Evolutionary conservation across 2,888 invertebrate species (phyloP).

Genomic region (Frankliniella intonsa): DNA sequence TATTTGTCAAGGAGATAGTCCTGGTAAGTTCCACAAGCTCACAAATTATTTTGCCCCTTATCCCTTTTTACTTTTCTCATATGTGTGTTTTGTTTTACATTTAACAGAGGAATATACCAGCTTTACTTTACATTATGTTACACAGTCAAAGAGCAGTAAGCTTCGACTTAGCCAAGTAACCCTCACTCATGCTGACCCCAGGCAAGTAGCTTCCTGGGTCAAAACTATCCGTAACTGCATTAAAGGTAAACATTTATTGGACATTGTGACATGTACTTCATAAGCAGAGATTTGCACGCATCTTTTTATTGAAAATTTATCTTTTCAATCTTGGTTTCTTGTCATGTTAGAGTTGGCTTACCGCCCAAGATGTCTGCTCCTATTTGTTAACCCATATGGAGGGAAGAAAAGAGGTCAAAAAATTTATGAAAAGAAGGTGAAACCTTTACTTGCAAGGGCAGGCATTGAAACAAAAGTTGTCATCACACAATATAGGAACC

Average conservation of each 20-base stretch:
- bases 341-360: conserved; percentile 61
- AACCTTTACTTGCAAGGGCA: conserved; percentile 59
- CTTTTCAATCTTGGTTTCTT: conserved; percentile 62
- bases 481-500: conserved; percentile 69
- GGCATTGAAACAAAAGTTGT: conserved; percentile 62
- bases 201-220: conserved; percentile 60
- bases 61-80: conserved; percentile 2
- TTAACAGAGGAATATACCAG: conserved; percentile 43
- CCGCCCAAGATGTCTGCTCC: conserved; percentile 65
- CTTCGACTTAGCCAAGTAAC: conserved; percentile 56
- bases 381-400: conserved; percentile 81
- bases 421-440: conserved; percentile 69
- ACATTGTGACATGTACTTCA: conserved; percentile 3
- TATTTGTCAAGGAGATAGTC: conserved; percentile 39
- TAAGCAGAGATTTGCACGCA: conserved; percentile 35
- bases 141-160: conserved; percentile 52
- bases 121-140: conserved; percentile 61
- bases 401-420: conserved; percentile 68
- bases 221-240: conserved; percentile 54
- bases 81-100: background rate
- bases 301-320: conserved; percentile 45
- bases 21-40: conserved; percentile 23
- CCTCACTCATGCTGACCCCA: conserved; percentile 56
- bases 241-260: conserved; percentile 45
- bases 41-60: conserved; percentile 36